Evolutionary conservation across 2,888 invertebrate species (phyloP), one percentile per base, ranked within the genome.

Genomic region (Hyposoter dolosus): DNA sequence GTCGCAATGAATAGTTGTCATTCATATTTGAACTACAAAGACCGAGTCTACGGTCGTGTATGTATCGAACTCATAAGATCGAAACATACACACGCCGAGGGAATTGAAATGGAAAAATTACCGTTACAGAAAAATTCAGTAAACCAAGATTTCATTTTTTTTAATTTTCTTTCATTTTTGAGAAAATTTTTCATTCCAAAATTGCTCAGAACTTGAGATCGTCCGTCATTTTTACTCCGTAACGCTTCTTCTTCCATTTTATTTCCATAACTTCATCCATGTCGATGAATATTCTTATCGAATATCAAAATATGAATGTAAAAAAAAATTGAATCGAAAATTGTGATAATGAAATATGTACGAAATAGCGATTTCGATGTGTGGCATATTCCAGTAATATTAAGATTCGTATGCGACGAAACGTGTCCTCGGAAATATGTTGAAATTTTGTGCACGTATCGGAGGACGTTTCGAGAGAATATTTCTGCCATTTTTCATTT

Each of bases 1-100:
- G 45, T 72, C 40, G 40, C n/a, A 72, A 53, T 78, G 69, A 7
- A 69, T 78, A 79, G 65, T 82, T 79, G 12, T 28, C 43, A 75
- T 63, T n/a, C 50, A 23, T 19, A 66, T 40, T 43, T 35, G 23
- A 43, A 82, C 76, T 82, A 28, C 74, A 66, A 56, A 65, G 45
- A 53, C 78, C 15, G 63, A 74, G 45, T 28, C 45, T 65, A 35
- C 32, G 68, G n/a, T n/a, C n/a, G n/a, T n/a, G n/a, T n/a, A n/a
- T n/a, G n/a, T n/a, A n/a, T n/a, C n/a, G n/a, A n/a, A n/a, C n/a
- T n/a, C 12, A 53, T 43, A 50, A 17, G 53, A 69, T 47, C 1
- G 9, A 69, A 23, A 53, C 40, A 23, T 28, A 15, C 15, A 60
- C 7, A 15, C 9, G 40, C 40, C 40, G 40, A 40, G 40, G 40